Percentiles rank a stretch among this genome's conserved stretches.
Evolutionary conservation across 2,797 vertebrate species (phyloP).

Genomic region (Triplophysa yarkandensis): DNA sequence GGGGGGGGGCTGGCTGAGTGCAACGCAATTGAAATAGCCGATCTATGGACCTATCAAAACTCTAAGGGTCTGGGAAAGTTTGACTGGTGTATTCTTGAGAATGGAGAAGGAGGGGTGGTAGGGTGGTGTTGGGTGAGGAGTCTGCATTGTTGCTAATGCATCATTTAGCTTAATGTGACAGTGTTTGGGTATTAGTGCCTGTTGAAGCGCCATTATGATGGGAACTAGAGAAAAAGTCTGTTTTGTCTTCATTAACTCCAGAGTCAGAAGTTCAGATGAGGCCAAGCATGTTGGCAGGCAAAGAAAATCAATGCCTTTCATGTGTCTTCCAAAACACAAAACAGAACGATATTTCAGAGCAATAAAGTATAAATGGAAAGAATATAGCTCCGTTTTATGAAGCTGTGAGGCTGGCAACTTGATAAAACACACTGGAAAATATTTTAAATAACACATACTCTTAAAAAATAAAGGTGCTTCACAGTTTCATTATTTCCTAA

Average conservation of each 20-base stretch:
- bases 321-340: conserved; percentile 22
- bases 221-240: conserved; percentile 23
- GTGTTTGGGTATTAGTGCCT: conserved; percentile 33
- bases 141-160: conserved; percentile 16
- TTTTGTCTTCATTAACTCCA: conserved; percentile 41
- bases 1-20: not conserved
- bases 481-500: no score
- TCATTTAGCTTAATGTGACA: conserved; percentile 39
- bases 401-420: not conserved
- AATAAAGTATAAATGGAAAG: conserved; percentile 9
- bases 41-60: conserved; percentile 11
- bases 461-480: no score
- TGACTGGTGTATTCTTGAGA: conserved; percentile 27
- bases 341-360: not conserved
- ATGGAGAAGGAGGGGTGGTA: conserved; percentile 12
- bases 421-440: not conserved
- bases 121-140: conserved; percentile 10
- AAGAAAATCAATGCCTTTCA: conserved; percentile 13
- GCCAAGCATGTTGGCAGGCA: conserved; percentile 2
- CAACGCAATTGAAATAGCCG: not conserved
- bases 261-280: conserved; percentile 45
- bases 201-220: conserved; percentile 14
- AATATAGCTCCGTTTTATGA: conserved; percentile 17
- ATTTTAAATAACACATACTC: no score
- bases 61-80: conserved; percentile 4